Conservation (phyloP, 2,113 vertebrate species). For the Microtus montanus region DNA sequence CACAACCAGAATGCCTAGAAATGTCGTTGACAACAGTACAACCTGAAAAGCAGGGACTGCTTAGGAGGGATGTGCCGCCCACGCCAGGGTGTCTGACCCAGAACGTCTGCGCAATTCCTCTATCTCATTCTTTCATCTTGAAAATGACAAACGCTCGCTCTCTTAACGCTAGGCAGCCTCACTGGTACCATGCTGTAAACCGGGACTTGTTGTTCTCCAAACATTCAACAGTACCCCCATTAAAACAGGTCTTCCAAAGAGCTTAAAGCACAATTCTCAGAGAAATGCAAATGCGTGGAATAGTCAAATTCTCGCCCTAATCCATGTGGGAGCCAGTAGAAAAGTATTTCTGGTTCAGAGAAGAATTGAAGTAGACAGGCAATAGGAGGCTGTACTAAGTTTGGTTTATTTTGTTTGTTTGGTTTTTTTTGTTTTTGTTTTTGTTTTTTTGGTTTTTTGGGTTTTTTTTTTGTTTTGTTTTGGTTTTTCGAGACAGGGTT, state of each 20-base stretch:
- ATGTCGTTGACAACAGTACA: background rate
- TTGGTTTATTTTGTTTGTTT: background rate
- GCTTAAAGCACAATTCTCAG: conserved; percentile 22
- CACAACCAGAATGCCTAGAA: background rate
- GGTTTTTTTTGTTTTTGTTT: too few species aligned
- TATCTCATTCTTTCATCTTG: background rate
- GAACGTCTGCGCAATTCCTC: background rate
- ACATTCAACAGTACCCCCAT: background rate
- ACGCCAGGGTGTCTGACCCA: too few species aligned
- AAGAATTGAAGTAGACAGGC: background rate
- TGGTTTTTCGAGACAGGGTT: too few species aligned
- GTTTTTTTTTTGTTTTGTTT: too few species aligned
- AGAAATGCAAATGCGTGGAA: background rate
- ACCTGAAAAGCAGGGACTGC: background rate
- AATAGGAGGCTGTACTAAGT: background rate
- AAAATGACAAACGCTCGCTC: background rate
- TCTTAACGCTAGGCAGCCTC: background rate
- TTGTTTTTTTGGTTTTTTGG: too few species aligned
- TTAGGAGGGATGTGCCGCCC: background rate
- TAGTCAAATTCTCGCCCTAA: background rate
- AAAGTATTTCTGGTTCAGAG: background rate
- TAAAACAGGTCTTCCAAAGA: conserved; percentile 30
- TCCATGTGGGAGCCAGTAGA: background rate
- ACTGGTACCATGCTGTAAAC: background rate
- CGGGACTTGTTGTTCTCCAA: conserved; percentile 33